These are phyloP conservation scores for Euspilapteryx auroguttella DNA, from an alignment of 2,888 invertebrate species.

Conservation along the genomic window DNA sequence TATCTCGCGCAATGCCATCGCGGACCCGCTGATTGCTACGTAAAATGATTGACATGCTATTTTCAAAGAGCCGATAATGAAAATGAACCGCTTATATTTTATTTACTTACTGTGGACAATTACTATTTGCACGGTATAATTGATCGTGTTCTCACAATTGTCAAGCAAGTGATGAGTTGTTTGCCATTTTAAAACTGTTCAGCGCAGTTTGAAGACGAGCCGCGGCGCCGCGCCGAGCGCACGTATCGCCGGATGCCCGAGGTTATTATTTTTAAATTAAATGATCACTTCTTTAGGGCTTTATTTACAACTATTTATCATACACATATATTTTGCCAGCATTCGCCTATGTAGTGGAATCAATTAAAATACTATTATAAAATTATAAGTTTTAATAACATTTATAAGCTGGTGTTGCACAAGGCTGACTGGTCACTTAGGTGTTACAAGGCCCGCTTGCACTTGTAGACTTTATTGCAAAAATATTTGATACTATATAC, in stretches of 20 bases:
- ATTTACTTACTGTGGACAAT: conserved; percentile 50
- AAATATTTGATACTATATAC: too few relatives aligned
- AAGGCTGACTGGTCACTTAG: conserved; percentile 4
- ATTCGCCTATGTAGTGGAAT: too few relatives aligned
- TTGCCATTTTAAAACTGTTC: conserved; percentile 39
- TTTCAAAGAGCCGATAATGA: conserved; percentile 52
- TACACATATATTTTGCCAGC: too few relatives aligned
- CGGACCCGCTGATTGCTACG: conserved; percentile 40
- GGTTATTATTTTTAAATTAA: background rate
- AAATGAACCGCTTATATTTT: conserved; percentile 44
- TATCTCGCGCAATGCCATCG: conserved; percentile 45
- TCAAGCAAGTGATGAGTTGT: conserved; percentile 42
- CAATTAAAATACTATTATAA: too few relatives aligned
- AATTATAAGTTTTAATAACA: too few relatives aligned
- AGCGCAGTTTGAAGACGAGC: too few relatives aligned
- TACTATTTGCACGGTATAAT: conserved; percentile 55
- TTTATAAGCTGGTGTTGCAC: too few relatives aligned
- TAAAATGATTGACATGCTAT: conserved; percentile 56
- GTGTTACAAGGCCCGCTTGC: too few relatives aligned
- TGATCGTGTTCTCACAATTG: conserved; percentile 60
- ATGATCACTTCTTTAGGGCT: background rate
- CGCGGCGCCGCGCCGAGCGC: conserved; percentile 26
- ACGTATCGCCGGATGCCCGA: background rate
- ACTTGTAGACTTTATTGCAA: too few relatives aligned
- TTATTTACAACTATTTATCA: background rate